These are phyloP conservation scores for Nyctalus aviator DNA, from an alignment of 2,797 vertebrate species.

Conservation along the genomic window DNA sequence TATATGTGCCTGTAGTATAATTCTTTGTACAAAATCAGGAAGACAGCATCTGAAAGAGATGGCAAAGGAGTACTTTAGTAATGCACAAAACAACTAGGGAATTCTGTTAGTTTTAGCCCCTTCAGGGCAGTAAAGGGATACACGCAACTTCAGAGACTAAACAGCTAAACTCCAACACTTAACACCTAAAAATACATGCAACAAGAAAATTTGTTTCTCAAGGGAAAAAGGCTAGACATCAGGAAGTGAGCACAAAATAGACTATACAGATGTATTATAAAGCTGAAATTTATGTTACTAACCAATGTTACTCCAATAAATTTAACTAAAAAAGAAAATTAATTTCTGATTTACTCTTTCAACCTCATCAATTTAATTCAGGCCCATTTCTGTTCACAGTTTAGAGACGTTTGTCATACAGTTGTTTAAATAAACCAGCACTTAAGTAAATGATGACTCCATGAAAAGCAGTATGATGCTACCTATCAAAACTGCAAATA, in stretches of 20 bases:
- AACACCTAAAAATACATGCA: background rate
- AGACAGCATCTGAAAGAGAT: constrained; percentile 94
- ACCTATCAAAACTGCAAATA: background rate
- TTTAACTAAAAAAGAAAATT: background rate
- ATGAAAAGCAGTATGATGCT: background rate
- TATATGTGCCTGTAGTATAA: constrained; percentile 99
- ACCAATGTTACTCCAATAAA: background rate
- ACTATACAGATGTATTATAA: background rate
- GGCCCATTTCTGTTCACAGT: background rate
- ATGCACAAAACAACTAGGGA: background rate
- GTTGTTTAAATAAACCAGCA: background rate
- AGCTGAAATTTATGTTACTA: background rate
- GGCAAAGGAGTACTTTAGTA: constrained; percentile 29
- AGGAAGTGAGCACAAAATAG: background rate
- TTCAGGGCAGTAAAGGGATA: background rate
- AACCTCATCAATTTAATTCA: background rate
- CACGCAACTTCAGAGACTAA: background rate
- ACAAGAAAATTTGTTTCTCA: background rate
- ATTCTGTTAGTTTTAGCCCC: background rate
- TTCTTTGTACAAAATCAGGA: constrained; percentile 98
- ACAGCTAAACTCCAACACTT: background rate
- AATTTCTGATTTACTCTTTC: background rate
- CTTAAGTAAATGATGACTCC: background rate
- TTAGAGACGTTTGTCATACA: background rate
- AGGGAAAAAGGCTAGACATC: background rate